These are phyloP conservation scores for Anthophora plumipes DNA, from an alignment of 2,888 invertebrate genomes.

Conservation along the genomic window DNA sequence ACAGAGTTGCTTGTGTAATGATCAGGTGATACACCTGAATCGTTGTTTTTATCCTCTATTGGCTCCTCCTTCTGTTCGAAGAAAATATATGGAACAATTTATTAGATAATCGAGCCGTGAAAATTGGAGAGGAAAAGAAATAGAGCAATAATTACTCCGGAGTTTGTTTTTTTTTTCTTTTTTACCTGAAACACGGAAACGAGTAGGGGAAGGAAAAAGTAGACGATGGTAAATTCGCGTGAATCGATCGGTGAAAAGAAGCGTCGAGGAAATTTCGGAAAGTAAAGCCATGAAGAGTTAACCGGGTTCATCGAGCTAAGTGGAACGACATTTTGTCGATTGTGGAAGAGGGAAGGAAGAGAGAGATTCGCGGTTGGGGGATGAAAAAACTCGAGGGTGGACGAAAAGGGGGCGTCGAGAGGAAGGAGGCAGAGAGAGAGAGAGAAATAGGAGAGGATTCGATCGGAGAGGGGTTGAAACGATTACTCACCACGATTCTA, in stretches of 20 bases:
- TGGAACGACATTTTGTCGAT: conserved; percentile 71
- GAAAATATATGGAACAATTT: fast-evolving
- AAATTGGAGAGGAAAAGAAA: not conserved
- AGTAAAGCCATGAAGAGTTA: not conserved
- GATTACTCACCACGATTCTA: conserved; percentile 79
- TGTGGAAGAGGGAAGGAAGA: conserved; percentile 32
- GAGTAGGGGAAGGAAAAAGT: too few relatives aligned
- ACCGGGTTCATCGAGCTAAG: conserved; percentile 38
- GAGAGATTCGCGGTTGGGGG: conserved; percentile 35
- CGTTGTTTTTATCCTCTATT: conserved; percentile 74
- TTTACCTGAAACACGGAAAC: too few relatives aligned
- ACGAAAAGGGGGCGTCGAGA: conserved; percentile 15
- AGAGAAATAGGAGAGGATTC: conserved; percentile 46
- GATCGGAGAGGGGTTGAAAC: conserved; percentile 63
- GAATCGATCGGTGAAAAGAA: not conserved
- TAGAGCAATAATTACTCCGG: too few relatives aligned
- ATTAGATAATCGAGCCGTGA: too few relatives aligned
- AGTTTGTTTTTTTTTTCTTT: too few relatives aligned
- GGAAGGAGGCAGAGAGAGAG: conserved; percentile 33
- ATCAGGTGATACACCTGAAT: conserved; percentile 82
- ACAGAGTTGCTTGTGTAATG: conserved; percentile 76
- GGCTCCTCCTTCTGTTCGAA: conserved; percentile 66
- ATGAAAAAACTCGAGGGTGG: conserved; percentile 30
- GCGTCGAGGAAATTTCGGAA: not conserved
- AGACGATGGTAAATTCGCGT: not conserved